Evolutionary conservation across 2,797 vertebrate genomes (phyloP).

Genomic region (Mallotus villosus): DNA sequence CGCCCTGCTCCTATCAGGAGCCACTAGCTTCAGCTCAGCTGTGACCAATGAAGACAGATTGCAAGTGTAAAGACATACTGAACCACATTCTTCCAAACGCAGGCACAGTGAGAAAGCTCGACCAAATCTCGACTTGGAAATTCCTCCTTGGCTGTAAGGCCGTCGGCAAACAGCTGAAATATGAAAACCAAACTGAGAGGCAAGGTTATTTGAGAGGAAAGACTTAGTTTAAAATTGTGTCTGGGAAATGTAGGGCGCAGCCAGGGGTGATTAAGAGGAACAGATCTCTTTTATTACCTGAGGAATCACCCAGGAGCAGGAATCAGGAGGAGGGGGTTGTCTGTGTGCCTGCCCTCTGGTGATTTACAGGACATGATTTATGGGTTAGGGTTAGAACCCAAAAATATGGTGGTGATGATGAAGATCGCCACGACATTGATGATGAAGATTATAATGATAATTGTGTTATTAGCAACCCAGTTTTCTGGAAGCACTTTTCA

Average conservation of each 20-base stretch:
- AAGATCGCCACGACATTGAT: too few species aligned
- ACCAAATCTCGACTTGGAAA: too few species aligned
- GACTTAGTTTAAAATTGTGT: background rate
- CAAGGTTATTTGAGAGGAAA: background rate
- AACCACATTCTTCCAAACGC: too few species aligned
- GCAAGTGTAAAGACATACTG: background rate
- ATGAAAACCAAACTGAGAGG: background rate
- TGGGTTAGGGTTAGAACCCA: too few species aligned
- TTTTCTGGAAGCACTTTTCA: too few species aligned
- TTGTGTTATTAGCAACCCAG: too few species aligned
- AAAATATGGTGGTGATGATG: too few species aligned
- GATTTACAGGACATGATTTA: slow-evolving; percentile 15
- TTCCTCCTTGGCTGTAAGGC: too few species aligned
- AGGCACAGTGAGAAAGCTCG: too few species aligned
- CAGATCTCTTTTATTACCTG: slow-evolving; percentile 7
- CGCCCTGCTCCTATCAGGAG: slow-evolving; percentile 57
- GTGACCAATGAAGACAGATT: slow-evolving; percentile 58
- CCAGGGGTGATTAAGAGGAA: slow-evolving; percentile 3
- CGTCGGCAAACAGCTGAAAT: too few species aligned
- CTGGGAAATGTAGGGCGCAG: background rate
- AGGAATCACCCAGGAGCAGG: background rate
- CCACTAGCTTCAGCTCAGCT: slow-evolving; percentile 38
- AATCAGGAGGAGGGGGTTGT: too few species aligned
- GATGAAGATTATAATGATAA: too few species aligned
- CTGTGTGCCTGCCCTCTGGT: background rate